Evolutionary conservation across 2,113 vertebrate species (phyloP).

Genomic region (Neodontobutis hainanensis): DNA sequence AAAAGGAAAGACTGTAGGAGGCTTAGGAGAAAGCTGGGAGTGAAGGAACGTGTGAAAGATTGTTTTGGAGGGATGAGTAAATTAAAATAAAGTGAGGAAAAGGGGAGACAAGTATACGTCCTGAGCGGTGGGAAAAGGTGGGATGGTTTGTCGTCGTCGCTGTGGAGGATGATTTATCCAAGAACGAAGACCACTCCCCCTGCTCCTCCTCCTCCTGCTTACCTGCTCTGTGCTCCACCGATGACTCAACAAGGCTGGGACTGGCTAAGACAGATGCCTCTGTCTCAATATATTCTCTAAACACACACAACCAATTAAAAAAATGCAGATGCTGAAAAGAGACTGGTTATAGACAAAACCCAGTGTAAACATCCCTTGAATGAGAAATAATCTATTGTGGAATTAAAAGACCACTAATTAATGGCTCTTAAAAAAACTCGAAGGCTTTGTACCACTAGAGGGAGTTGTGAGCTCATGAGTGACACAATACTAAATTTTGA

Average conservation of each 20-base stretch:
- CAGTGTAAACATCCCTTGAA: too few relatives aligned
- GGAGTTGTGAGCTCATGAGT: too few relatives aligned
- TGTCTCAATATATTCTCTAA: constrained; percentile 20
- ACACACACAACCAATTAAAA: not conserved
- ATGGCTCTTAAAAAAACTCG: too few relatives aligned
- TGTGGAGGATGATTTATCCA: constrained; percentile 51
- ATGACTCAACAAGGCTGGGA: constrained; percentile 60
- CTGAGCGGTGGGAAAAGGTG: constrained; percentile 22
- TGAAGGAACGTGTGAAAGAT: constrained; percentile 5
- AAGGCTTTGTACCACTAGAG: too few relatives aligned
- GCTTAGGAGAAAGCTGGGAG: constrained; percentile 1
- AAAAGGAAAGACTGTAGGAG: constrained; percentile 3
- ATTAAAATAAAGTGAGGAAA: constrained; percentile 29
- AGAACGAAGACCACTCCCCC: constrained; percentile 23
- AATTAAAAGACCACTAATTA: too few relatives aligned
- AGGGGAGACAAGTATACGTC: constrained; percentile 18
- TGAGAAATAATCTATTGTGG: too few relatives aligned
- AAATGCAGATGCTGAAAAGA: not conserved
- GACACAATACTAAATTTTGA: too few relatives aligned
- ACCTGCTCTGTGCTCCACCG: constrained; percentile 46
- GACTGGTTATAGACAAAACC: not conserved
- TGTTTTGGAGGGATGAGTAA: constrained; percentile 43
- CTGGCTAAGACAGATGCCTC: constrained; percentile 57
- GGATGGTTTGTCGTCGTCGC: constrained; percentile 25
- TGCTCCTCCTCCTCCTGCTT: constrained; percentile 15